Evolutionary conservation across 2,113 vertebrate genomes (phyloP).

Genomic region (Marcusenius ussheri): DNA sequence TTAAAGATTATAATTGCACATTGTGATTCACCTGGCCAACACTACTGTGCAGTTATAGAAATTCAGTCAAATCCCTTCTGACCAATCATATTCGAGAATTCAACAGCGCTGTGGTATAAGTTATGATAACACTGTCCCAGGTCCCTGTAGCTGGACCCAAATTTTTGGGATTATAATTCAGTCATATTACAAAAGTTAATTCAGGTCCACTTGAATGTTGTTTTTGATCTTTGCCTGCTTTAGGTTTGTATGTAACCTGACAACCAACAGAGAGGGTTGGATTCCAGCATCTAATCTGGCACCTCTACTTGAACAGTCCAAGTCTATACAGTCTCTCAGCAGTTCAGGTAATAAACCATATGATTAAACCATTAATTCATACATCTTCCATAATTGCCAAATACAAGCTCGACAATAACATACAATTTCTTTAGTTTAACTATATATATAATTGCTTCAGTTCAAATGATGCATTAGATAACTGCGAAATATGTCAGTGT

Average conservation of each 20-base stretch:
- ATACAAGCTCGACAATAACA: neutral
- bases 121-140: neutral
- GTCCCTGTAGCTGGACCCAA: neutral
- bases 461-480: neutral
- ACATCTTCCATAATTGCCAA: neutral
- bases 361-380: neutral
- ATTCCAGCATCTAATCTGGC: constrained; percentile 71
- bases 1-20: neutral
- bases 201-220: neutral
- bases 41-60: neutral
- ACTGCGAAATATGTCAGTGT: neutral
- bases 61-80: too few relatives aligned
- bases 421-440: neutral
- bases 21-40: neutral
- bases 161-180: neutral
- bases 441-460: neutral
- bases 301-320: constrained; percentile 69
- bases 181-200: neutral
- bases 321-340: constrained; percentile 80
- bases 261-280: constrained; percentile 73
- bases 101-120: neutral
- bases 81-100: neutral
- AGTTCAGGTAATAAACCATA: constrained; percentile 71
- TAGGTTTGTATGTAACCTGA: constrained; percentile 86
- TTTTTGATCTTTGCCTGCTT: constrained; percentile 13